Evolutionary conservation across 2,797 vertebrate species (phyloP), one percentile per base, ranked within the genome.

Genomic region (Channallabes apus): DNA sequence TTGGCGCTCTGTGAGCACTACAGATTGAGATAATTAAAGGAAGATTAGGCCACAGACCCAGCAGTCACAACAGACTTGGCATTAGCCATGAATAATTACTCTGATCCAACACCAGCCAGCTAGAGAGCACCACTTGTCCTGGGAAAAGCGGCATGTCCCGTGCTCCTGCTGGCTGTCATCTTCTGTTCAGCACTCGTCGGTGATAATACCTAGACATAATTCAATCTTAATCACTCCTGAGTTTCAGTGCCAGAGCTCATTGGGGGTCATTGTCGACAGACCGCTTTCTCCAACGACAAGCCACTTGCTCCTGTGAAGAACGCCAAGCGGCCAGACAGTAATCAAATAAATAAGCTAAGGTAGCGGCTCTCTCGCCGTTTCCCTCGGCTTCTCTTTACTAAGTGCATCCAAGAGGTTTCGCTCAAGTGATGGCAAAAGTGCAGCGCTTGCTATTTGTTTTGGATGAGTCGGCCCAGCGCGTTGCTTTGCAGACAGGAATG

Each of bases 21-120:
- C 84, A 86, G 93, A 94, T 94, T 91, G 29, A 90, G 90, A 92
- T 94, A 94, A 95, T 96, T 96, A 95, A 96, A 94, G 90, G 91
- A 92, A 95, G 93, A 94, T 94, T 94, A 95, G 92, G 91, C 90
- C 59, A 84, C 90, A 91, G 92, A 91, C 92, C 92, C 92, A 86
- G 85, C 87, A 91, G 90, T 94, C 94, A 93, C 91, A 94, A 94
- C 92, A 94, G 89, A 89, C 91, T 91, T 91, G 86, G 87, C 89
- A 87, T 90, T 89, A 90, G 90, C 90, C 90, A 81, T 88, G 91
- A 90, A 93, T 94, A 94, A 94, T 94, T 92, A 92, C 88, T 90
- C 91, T 91, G 92, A 92, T 92, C 90, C 89, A 87, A 89, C 73
- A 87, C 89, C 87, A 93, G 93, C 91, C 94, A 95, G 94, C 95